phyloP scores from a whole-genome alignment of 2,797 vertebrate genomes.

The Sparus aurata region DNA sequence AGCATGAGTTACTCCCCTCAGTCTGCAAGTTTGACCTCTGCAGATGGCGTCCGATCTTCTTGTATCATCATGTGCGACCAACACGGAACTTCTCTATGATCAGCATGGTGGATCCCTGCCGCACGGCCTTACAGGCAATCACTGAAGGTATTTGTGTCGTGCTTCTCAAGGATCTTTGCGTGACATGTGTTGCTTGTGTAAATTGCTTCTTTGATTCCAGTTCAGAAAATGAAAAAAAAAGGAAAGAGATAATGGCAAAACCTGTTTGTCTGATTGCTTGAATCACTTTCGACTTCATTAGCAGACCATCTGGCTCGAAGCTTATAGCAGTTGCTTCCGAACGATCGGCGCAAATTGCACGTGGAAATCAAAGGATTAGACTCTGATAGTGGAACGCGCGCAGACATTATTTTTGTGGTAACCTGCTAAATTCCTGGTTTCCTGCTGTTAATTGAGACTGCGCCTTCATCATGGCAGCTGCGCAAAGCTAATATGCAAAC shows the following conservation, averaged over 20 bases:
- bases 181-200: background rate
- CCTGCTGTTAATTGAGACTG: background rate
- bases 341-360: constrained; percentile 39
- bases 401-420: constrained; percentile 21
- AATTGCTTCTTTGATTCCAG: constrained; percentile 25
- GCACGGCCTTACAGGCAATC: constrained; percentile 33
- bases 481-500: constrained; percentile 26
- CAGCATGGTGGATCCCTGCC: constrained; percentile 42
- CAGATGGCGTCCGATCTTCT: constrained; percentile 2
- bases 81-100: constrained; percentile 39
- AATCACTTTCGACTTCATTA: constrained; percentile 57
- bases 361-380: constrained; percentile 46
- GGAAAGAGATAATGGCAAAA: constrained; percentile 35
- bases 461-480: constrained; percentile 13
- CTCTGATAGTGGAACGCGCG: constrained; percentile 38
- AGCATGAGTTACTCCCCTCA: constrained; percentile 6
- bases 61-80: background rate
- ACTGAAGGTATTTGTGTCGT: constrained; percentile 53
- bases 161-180: background rate
- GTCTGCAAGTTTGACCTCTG: constrained; percentile 16
- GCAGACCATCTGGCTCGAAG: constrained; percentile 61
- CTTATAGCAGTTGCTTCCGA: constrained; percentile 33
- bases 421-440: constrained; percentile 27
- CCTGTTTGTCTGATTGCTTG: constrained; percentile 39
- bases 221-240: background rate